Evolutionary conservation across 53 echinoderm and acorn worm species (phyloP).

Genomic region (Echinometra lucunter): DNA sequence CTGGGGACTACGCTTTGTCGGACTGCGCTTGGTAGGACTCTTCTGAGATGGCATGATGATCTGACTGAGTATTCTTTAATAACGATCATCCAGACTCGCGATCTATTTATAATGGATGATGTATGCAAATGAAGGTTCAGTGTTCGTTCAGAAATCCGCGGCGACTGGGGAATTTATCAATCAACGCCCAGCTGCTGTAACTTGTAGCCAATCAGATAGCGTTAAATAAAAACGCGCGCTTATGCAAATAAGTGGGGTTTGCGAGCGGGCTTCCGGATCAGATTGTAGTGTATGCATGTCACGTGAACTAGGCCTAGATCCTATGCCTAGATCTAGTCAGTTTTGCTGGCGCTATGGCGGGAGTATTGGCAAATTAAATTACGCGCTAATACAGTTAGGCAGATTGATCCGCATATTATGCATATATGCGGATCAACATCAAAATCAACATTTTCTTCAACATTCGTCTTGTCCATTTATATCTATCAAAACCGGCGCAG

Average conservation of each 20-base stretch:
- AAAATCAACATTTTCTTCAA: too few species aligned
- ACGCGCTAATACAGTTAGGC: too few species aligned
- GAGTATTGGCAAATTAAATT: too few species aligned
- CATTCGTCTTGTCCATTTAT: too few species aligned
- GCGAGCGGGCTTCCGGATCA: not conserved
- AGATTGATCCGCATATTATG: too few species aligned
- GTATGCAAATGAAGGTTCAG: conserved; percentile 59
- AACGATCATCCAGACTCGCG: not conserved
- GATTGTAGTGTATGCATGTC: not conserved
- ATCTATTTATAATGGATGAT: conserved; percentile 23
- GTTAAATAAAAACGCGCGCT: not conserved
- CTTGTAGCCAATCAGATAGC: conserved; percentile 29
- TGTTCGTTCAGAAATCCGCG: not conserved
- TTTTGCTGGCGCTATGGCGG: too few species aligned
- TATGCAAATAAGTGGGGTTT: conserved; percentile 16
- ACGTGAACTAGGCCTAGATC: too few species aligned
- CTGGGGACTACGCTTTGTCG: conserved; percentile 43
- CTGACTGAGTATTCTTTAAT: not conserved
- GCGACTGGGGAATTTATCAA: not conserved
- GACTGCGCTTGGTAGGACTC: conserved; percentile 60
- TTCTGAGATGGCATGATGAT: conserved; percentile 45
- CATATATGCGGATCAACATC: too few species aligned
- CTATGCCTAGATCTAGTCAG: too few species aligned
- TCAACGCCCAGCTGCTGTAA: not conserved
- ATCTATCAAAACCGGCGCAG: too few species aligned